Base-by-base conservation (phyloP, 2,113 vertebrate species). In the Chroicocephalus ridibundus region DNA sequence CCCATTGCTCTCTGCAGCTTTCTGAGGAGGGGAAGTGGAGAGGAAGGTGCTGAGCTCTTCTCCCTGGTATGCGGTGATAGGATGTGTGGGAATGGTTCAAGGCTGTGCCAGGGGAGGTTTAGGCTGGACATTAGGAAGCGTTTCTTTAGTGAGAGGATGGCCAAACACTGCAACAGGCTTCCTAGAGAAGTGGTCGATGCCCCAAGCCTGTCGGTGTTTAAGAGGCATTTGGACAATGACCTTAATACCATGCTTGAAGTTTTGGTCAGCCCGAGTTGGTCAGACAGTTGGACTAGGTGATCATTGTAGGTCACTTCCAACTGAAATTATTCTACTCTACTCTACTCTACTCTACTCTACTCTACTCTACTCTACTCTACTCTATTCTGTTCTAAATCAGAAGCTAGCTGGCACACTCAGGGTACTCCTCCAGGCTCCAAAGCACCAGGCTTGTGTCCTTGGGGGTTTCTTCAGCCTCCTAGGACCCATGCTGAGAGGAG, bases 371-470 rank as follows among this genome's bases (percentile, higher is more conserved):
- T 9, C 54, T 25, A 4, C 16, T 18, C 81, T 14, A 3, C 17
- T 13, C 71, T 27, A 1, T 29, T 15, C 32, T 9, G 0, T 10
- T 16, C 27, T 9, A 24, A 47, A 58, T 14, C 34, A 25, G 1
- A 89, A 89, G 57, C 4, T 11, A 58, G 8, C 24, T 5, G 31
- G 32, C 38, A 9, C 76, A 4, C 22, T 79, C 13, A 0, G 78
- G 72, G n/a, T 40, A 1, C 74, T 74, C 69, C 80, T 36, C 11
- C 40, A 60, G 47, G 71, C 42, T 32, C 26, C 62, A 20, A 8
- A 72, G 66, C 54, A 10, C 31, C 46, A 3, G 13, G 1, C 13
- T 69, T 40, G 75, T 34, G 82, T 69, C 75, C 82, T 16, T 29
- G 71, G 85, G 82, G 92, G 66, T 21, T 47, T 24, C 65, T 16